These are phyloP conservation scores for Clamator glandarius DNA, from an alignment of 2,797 vertebrate species.

Conservation along the genomic window DNA sequence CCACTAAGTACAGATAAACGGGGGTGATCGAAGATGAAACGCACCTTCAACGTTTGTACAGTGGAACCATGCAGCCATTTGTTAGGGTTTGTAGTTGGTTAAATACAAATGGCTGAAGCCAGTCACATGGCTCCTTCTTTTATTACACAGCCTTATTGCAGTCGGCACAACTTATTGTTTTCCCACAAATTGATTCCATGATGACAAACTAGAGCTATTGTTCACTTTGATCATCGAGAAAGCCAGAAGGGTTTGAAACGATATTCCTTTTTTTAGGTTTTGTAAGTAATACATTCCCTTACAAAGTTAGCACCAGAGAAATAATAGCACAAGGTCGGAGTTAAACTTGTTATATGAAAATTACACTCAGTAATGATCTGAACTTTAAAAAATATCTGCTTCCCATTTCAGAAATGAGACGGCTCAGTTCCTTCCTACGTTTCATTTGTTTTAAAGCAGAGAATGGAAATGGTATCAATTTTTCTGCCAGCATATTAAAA, in stretches of 20 bases:
- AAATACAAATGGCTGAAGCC: neutral
- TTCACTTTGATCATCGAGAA: neutral
- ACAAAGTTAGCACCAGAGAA: slow-evolving; percentile 28
- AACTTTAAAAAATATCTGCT: slow-evolving; percentile 70
- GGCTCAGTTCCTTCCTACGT: slow-evolving; percentile 57
- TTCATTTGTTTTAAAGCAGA: slow-evolving; percentile 74
- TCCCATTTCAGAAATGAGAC: slow-evolving; percentile 70
- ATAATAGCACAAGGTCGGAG: slow-evolving; percentile 34
- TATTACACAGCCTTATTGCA: neutral
- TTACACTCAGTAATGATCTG: slow-evolving; percentile 67
- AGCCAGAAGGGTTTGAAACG: neutral
- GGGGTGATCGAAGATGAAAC: neutral
- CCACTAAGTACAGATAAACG: neutral
- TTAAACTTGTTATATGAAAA: slow-evolving; percentile 65
- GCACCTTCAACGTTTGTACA: neutral
- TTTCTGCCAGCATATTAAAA: slow-evolving; percentile 71
- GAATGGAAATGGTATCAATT: slow-evolving; percentile 67
- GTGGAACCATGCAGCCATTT: neutral
- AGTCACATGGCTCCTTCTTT: neutral
- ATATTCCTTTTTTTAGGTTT: neutral
- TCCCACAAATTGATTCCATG: neutral
- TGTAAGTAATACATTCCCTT: neutral
- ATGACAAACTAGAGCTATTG: neutral
- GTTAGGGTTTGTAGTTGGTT: neutral
- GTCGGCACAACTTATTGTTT: neutral